A percentile compares a stretch with the other conserved stretches of the same genome.
phyloP scores from a whole-genome alignment of 1,140 invertebrate genomes.

The Lasioglossum baleicum region DNA sequence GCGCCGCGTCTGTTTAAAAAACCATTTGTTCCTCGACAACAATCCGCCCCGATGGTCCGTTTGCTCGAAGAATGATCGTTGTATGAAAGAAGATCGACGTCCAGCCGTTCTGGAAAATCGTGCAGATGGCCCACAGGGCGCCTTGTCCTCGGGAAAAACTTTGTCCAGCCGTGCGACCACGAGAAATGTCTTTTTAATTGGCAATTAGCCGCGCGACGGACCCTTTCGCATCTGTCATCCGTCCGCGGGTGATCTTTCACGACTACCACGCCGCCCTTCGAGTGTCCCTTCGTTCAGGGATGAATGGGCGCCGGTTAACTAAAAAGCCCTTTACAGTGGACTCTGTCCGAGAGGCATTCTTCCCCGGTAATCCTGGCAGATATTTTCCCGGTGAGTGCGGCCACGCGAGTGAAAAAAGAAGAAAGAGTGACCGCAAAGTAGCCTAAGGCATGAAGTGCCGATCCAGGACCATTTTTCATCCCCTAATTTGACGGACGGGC shows the following conservation, averaged over 20 bases:
- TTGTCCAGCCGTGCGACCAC: constrained; percentile 10
- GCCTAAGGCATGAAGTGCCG: constrained; percentile 23
- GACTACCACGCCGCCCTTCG: constrained; percentile 23
- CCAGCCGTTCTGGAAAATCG: constrained; percentile 12
- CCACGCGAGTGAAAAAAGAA: constrained; percentile 42
- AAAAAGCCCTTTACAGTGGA: constrained; percentile 63
- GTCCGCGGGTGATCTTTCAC: constrained; percentile 41
- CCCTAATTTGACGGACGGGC: constrained; percentile 71
- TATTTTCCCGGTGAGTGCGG: constrained; percentile 14
- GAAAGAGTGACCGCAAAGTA: constrained; percentile 4
- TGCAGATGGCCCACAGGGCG: constrained; percentile 55
- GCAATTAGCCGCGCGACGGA: constrained; percentile 74
- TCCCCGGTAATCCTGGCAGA: constrained; percentile 57
- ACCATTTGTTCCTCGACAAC: neutral
- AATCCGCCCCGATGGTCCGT: neutral
- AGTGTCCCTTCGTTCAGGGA: constrained; percentile 21
- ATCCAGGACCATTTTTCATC: constrained; percentile 68
- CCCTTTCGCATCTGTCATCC: constrained; percentile 71
- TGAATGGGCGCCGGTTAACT: constrained; percentile 40
- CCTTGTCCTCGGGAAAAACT: constrained; percentile 18
- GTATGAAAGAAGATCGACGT: constrained; percentile 1
- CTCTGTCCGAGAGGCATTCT: constrained; percentile 52
- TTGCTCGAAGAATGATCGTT: constrained; percentile 9
- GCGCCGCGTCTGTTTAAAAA: neutral
- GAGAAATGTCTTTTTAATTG: constrained; percentile 79